Percentiles rank a stretch among this genome's conserved stretches.
These are phyloP conservation scores for Polydrusus tereticollis DNA, from an alignment of 2,888 invertebrate species.

Conservation along the genomic window DNA sequence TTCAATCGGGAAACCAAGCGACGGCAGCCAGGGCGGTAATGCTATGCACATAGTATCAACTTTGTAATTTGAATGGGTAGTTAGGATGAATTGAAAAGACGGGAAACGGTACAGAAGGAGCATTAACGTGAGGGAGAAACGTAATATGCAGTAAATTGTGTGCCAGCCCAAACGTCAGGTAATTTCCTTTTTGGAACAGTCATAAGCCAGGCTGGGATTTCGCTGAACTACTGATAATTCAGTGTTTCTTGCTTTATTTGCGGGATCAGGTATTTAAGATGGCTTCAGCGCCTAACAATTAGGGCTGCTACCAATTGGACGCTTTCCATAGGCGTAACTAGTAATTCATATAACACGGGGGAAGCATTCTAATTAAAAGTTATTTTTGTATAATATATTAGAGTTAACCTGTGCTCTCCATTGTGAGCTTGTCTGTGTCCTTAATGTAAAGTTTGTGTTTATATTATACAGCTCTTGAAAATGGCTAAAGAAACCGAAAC, in stretches of 20 bases:
- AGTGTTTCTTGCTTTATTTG: conserved; percentile 10
- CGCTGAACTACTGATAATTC: background rate
- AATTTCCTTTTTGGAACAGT: conserved; percentile 66
- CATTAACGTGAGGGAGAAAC: conserved; percentile 39
- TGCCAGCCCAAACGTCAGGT: conserved; percentile 62
- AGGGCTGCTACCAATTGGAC: too few relatives aligned
- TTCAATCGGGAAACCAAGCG: conserved; percentile 31
- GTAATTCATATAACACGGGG: too few relatives aligned
- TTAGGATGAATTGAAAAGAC: conserved; percentile 60
- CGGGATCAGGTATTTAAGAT: too few relatives aligned
- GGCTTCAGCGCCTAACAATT: too few relatives aligned
- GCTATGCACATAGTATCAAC: conserved; percentile 55
- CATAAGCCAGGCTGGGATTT: conserved; percentile 55
- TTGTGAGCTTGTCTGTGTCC: too few relatives aligned
- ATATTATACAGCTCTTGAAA: too few relatives aligned
- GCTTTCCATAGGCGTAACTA: too few relatives aligned
- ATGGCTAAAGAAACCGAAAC: too few relatives aligned
- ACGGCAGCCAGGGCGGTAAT: conserved; percentile 22
- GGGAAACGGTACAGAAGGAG: conserved; percentile 59
- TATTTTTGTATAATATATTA: too few relatives aligned
- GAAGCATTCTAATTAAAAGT: too few relatives aligned
- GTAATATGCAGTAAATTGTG: conserved; percentile 67
- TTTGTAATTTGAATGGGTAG: conserved; percentile 59
- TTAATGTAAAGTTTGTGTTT: too few relatives aligned
- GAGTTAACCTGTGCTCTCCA: too few relatives aligned